A percentile compares a stretch with the other conserved stretches of the same genome.
These are phyloP conservation scores for Eristalis intricaria DNA, from an alignment of 2,888 invertebrate genomes.

Conservation along the genomic window DNA sequence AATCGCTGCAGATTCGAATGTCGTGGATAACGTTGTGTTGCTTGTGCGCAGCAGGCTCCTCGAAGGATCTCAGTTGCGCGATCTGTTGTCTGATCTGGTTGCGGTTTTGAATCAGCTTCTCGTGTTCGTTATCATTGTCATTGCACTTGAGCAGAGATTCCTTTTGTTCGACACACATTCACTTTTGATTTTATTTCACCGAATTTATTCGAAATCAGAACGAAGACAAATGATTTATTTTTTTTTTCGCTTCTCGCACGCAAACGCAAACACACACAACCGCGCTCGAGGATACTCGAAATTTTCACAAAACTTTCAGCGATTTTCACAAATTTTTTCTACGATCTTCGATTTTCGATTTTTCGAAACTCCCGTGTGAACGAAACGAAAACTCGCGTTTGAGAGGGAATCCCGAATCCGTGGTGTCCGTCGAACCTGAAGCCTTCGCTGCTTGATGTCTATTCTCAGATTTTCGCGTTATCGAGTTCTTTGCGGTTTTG, in stretches of 20 bases:
- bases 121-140: conserved; percentile 28
- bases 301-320: neutral
- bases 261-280: neutral
- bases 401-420: neutral
- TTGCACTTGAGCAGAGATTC: neutral
- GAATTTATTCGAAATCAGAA: neutral
- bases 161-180: conserved; percentile 45
- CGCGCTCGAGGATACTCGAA: neutral
- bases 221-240: neutral
- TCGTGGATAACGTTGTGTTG: neutral
- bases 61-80: neutral
- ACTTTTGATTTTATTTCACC: conserved; percentile 31
- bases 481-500: too few relatives aligned
- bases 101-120: conserved; percentile 26
- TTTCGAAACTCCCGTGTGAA: neutral
- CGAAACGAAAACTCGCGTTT: neutral
- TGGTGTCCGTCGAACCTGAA: neutral
- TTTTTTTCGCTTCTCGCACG: conserved; percentile 13
- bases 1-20: neutral
- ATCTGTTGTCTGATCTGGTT: neutral
- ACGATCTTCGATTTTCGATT: too few relatives aligned
- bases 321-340: too few relatives aligned
- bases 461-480: too few relatives aligned
- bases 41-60: neutral
- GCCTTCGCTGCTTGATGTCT: neutral